Conservation (phyloP, 2,797 vertebrate species). For the Hozukius guyotensis region DNA sequence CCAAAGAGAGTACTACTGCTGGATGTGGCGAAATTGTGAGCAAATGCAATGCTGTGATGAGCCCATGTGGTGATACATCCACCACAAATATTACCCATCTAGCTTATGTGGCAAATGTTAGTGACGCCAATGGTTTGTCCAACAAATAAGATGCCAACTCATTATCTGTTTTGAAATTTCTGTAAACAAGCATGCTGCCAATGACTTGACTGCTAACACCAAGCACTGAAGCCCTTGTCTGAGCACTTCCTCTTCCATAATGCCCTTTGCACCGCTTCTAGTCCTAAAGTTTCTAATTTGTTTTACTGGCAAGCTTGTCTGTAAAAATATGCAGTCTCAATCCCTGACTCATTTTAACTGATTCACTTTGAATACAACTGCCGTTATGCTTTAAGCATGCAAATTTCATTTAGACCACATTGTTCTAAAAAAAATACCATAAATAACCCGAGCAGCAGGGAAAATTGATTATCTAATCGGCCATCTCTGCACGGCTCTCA, state of each 20-base stretch:
- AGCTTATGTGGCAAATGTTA: not conserved
- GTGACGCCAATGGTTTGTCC: not conserved
- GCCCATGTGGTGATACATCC: not conserved
- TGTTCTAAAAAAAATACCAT: not conserved
- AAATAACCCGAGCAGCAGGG: not conserved
- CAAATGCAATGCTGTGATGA: not conserved
- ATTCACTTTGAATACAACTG: not conserved
- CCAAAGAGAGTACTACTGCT: not conserved
- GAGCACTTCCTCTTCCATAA: not conserved
- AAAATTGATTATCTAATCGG: constrained; percentile 5
- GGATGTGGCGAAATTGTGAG: not conserved
- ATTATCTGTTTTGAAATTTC: not conserved
- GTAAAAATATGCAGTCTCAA: not conserved
- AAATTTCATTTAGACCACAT: constrained; percentile 4
- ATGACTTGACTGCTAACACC: not conserved
- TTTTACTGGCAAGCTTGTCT: not conserved
- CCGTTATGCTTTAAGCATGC: not conserved
- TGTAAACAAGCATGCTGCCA: not conserved
- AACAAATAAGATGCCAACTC: not conserved
- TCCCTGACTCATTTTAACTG: not conserved
- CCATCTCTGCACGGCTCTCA: not conserved
- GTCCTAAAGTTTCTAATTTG: not conserved
- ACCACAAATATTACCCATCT: not conserved
- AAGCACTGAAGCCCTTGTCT: not conserved
- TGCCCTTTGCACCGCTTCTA: not conserved